phyloP scores from a whole-genome alignment of 35 echinoderm and acorn worm species.

The Diadema setosum region DNA sequence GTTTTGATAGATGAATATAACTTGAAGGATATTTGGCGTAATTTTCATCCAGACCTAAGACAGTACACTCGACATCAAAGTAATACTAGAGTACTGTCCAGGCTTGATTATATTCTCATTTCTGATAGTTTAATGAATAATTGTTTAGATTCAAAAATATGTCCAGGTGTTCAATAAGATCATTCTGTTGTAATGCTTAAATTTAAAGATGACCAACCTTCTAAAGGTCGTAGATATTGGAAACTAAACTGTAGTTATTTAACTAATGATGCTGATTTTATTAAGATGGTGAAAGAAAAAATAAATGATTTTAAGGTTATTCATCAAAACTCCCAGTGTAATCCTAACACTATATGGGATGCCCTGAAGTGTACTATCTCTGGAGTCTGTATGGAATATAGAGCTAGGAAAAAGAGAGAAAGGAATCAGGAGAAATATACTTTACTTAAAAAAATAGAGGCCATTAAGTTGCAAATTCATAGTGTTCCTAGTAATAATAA shows the following conservation, averaged over 20 bases:
- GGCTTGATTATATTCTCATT: background rate
- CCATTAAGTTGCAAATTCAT: background rate
- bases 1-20: constrained; percentile 7
- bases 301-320: background rate
- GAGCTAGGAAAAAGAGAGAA: background rate
- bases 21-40: constrained; percentile 11
- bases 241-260: background rate
- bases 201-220: background rate
- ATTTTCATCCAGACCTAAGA: background rate
- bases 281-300: background rate
- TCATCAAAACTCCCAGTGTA: background rate
- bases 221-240: too few species aligned
- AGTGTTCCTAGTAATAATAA: background rate
- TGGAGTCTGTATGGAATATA: background rate
- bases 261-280: background rate
- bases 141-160: background rate
- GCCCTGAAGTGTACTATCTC: background rate
- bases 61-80: constrained; percentile 4
- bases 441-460: background rate
- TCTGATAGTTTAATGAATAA: background rate
- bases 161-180: background rate
- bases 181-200: background rate
- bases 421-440: background rate
- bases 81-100: background rate
- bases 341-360: constrained; percentile 10